Base-by-base conservation (phyloP, 2,113 vertebrate species). In the Hippoglossus stenolepis region DNA sequence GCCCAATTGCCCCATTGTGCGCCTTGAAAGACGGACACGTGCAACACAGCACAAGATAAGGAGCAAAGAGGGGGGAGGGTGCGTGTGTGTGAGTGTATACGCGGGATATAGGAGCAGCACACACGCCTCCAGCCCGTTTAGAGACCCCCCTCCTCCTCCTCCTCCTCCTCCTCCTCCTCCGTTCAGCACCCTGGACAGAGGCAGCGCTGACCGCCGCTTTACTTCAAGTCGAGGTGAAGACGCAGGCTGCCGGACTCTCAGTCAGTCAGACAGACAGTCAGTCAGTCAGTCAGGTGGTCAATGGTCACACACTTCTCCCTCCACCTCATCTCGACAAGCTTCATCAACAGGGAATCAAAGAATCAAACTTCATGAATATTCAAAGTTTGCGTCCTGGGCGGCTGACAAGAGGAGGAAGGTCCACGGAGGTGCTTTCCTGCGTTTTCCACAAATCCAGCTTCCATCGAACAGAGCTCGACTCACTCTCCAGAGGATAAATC, bases 171-270 rank as follows among this genome's bases (percentile, higher is more conserved):
- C 28, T 28, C 28, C 38, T 23, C n/a, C n/a, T 12, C 82, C 72
- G 28, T 92, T 93, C 94, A 96, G 96, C 90, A 96, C 95, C 91
- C 35, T 82, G 94, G 95, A 95, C 94, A 96, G 91, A 85, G 78
- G 73, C 87, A 90, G 64, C 87, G 59, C 60, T 62, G 38, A 73
- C 71, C 75, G 58, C 75, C 59, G 54, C 13, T 18, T 58, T 54
- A 40, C 78, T 83, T 67, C 28, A 73, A 87, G 75, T 68, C 79
- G 84, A 84, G 80, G 87, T 80, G 56, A 91, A 85, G 73, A 68
- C 79, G 54, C 80, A 63, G 77, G 6, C 56, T 13, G 51, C 70
- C 47, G 5, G 47, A 51, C 61, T 75, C 84, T 62, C 70, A 49
- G 38, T 78, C 47, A 77, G 86, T 35, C 26, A 15, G 89, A 93